These are phyloP conservation scores for Gorsachius goisagi DNA, from an alignment of 2,113 vertebrate species.

Conservation along the genomic window DNA sequence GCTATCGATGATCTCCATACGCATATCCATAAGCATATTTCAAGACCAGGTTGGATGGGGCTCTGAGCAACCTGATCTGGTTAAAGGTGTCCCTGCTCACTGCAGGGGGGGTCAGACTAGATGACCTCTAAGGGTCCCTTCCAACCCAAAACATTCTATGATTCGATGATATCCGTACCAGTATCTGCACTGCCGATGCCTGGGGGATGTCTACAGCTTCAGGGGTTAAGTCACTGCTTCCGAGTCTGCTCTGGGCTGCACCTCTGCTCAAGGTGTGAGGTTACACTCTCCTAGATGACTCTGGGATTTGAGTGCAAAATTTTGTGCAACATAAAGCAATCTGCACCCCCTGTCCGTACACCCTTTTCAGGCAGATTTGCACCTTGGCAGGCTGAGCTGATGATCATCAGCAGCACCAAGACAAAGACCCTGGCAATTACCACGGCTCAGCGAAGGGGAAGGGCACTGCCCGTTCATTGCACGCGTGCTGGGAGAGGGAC, in stretches of 20 bases:
- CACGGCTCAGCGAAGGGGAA: accelerated
- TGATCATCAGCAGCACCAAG: neutral
- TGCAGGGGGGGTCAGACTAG: too few relatives aligned
- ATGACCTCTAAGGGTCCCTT: too few relatives aligned
- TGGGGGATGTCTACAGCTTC: neutral
- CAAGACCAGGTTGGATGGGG: too few relatives aligned
- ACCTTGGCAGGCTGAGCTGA: neutral
- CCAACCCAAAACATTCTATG: too few relatives aligned
- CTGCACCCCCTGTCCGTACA: too few relatives aligned
- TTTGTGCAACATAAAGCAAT: neutral
- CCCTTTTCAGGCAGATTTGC: neutral
- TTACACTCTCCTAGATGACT: neutral
- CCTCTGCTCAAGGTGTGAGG: neutral
- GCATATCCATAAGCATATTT: neutral
- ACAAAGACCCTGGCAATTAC: neutral
- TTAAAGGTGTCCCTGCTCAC: too few relatives aligned
- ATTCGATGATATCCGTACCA: neutral
- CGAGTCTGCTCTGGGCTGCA: neutral
- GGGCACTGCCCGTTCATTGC: neutral
- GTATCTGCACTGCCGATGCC: accelerated
- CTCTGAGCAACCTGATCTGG: too few relatives aligned
- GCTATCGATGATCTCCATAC: neutral
- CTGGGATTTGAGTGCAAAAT: neutral
- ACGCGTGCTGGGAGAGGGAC: neutral
- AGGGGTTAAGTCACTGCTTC: neutral